Evolutionary conservation across 2,113 vertebrate species (phyloP), one percentile per base, ranked within the genome.

Genomic region (Vulpes vulpes): DNA sequence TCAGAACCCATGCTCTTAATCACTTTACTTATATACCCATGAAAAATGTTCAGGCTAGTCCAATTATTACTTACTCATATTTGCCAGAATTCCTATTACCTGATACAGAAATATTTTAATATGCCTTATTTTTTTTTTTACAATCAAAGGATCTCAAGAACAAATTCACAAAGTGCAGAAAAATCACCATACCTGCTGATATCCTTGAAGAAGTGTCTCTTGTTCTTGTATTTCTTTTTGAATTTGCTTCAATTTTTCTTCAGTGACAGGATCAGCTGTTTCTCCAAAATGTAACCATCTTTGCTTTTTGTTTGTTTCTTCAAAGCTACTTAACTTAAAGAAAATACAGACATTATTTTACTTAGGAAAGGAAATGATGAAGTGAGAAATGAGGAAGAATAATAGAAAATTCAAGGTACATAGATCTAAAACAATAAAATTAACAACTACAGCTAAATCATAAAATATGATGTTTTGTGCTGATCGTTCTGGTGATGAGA

Each of bases 131-230:
- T 35, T 35, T 35, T 71, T 74, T 88, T 79, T 43, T 62, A 95
- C 25, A 87, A 92, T 32, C 25, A 74, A 94, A 69, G n/a, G 15
- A 78, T 89, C 64, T 89, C 43, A 96, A 94, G 51, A 96, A 19
- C 25, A 78, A 89, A 79, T 22, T 38, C 4, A 20, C 51, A 49
- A 80, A 11, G 17, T 53, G 38, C 6, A 80, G 15, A 95, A 93
- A 49, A 89, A 67, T 3, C 20, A 22, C 2, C 51, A 30, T 92
- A 99, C 99, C 99, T 99, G 99, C 20, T 99, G 99, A 98, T 99
- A 99, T 76, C 99, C 99, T 94, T 99, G 99, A 96, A 99, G 99
- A 85, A 99, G 99, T 4, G 97, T 98, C 98, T 99, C 99, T 97
- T 99, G 99, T 96, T 99, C 99, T 80, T 98, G 98, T 11, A 99